Percentiles rank a stretch among this genome's conserved stretches.
Evolutionary conservation across 2,797 vertebrate species (phyloP).

Genomic region (Karalla daura): DNA sequence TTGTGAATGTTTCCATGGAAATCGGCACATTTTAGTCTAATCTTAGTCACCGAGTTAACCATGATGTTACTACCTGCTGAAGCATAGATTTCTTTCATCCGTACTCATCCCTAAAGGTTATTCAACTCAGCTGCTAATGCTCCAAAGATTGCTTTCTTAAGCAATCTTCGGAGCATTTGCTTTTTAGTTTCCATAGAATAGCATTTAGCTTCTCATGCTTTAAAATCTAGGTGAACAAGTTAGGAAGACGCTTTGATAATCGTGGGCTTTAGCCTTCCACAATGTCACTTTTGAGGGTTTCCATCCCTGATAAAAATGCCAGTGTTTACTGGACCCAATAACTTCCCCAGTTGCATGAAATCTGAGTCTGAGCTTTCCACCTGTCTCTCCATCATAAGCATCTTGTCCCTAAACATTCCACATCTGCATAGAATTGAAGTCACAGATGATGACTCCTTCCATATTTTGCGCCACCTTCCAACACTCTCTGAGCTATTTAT

Average conservation of each 20-base stretch:
- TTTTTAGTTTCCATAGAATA: background rate
- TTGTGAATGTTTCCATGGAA: background rate
- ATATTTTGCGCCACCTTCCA: conserved; percentile 10
- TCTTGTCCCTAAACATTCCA: conserved; percentile 29
- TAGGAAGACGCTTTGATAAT: background rate
- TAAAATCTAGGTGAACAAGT: background rate
- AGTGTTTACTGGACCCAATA: background rate
- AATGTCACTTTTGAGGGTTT: background rate
- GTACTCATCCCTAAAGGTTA: too few relatives aligned
- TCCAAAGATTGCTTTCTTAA: too few relatives aligned
- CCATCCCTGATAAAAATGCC: background rate
- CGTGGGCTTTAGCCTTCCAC: background rate
- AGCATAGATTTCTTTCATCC: background rate
- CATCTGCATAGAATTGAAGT: too few relatives aligned
- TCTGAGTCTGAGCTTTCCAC: background rate
- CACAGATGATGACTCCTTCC: background rate
- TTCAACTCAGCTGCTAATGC: too few relatives aligned
- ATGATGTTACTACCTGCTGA: background rate
- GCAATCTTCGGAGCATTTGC: too few relatives aligned
- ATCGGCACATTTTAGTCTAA: background rate
- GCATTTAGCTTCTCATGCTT: background rate
- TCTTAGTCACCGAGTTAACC: background rate
- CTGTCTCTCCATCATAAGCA: conserved; percentile 6
- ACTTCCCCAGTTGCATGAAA: background rate
- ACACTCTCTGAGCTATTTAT: background rate